These are phyloP conservation scores for Zeus faber DNA, from an alignment of 2,113 vertebrate genomes.

Conservation along the genomic window DNA sequence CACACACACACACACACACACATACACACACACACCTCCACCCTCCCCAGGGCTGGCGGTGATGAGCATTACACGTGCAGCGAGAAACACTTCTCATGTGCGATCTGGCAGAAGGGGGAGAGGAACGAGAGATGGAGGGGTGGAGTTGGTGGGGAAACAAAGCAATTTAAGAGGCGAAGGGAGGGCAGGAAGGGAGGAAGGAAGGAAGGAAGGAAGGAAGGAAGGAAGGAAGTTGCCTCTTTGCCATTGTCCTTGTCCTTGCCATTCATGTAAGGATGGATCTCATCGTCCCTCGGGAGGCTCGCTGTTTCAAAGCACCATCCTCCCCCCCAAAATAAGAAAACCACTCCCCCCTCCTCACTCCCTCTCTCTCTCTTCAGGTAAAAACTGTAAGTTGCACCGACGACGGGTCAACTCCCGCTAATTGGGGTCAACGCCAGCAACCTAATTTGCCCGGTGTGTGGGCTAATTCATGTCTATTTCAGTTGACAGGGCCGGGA, in stretches of 20 bases:
- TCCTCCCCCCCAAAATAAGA: neutral
- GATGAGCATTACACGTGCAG: constrained; percentile 22
- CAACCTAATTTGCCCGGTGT: constrained; percentile 48
- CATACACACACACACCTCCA: neutral
- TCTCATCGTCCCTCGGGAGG: constrained; percentile 41
- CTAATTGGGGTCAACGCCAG: constrained; percentile 63
- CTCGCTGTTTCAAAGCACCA: constrained; percentile 6
- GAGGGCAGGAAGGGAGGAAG: constrained; percentile 7
- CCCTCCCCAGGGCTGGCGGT: constrained; percentile 13
- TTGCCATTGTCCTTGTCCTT: constrained; percentile 10
- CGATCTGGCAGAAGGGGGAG: constrained; percentile 31
- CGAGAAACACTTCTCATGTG: constrained; percentile 46
- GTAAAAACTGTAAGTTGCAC: constrained; percentile 25
- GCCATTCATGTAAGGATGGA: constrained; percentile 31
- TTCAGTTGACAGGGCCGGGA: constrained; percentile 52
- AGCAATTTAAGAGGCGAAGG: no score
- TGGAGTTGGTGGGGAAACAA: neutral
- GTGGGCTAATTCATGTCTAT: constrained; percentile 51
- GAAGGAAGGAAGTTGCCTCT: neutral
- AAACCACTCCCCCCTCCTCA: constrained; percentile 26
- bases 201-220: constrained; percentile 21
- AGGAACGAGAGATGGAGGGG: constrained; percentile 3
- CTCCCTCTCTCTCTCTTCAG: neutral
- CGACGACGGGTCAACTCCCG: constrained; percentile 29
- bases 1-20: constrained; percentile 1